A percentile compares a stretch with the other conserved stretches of the same genome.
Evolutionary conservation across 2,113 vertebrate species (phyloP).

Genomic region (Chloebia gouldiae): DNA sequence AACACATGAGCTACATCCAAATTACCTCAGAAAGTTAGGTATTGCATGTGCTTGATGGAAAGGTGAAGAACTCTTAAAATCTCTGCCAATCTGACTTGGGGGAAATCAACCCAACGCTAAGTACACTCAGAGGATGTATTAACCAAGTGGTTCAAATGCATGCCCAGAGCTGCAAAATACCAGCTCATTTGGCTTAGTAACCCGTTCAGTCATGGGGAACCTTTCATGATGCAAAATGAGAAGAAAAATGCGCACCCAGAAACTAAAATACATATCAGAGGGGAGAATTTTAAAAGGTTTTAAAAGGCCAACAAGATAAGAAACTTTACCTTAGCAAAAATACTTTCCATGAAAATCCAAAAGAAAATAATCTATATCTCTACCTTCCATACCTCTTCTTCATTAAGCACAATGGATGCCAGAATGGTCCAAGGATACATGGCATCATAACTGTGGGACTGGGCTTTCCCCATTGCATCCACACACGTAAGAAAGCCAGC

Average conservation of each 20-base stretch:
- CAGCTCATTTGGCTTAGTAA: not conserved
- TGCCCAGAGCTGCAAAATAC: not conserved
- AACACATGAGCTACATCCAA: not conserved
- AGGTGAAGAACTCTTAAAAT: not conserved
- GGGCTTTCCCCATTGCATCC: not conserved
- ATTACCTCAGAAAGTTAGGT: not conserved
- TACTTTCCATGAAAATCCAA: not conserved
- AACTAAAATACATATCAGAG: not conserved
- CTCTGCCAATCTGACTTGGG: not conserved
- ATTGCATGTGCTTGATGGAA: not conserved
- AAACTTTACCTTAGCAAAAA: not conserved
- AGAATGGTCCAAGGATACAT: not conserved
- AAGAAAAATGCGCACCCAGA: not conserved
- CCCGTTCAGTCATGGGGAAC: not conserved
- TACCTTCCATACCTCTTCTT: not conserved
- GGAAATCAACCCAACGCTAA: not conserved
- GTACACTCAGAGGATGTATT: not conserved
- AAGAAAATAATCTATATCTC: not conserved
- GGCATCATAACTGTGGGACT: not conserved
- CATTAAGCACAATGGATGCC: not conserved
- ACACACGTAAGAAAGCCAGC: not conserved
- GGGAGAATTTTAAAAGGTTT: not conserved
- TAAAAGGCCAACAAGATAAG: not conserved
- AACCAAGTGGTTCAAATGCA: not conserved
- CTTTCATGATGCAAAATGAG: not conserved